Conservation (phyloP, 2,888 invertebrate species). For the Trachelus troglodyta region DNA sequence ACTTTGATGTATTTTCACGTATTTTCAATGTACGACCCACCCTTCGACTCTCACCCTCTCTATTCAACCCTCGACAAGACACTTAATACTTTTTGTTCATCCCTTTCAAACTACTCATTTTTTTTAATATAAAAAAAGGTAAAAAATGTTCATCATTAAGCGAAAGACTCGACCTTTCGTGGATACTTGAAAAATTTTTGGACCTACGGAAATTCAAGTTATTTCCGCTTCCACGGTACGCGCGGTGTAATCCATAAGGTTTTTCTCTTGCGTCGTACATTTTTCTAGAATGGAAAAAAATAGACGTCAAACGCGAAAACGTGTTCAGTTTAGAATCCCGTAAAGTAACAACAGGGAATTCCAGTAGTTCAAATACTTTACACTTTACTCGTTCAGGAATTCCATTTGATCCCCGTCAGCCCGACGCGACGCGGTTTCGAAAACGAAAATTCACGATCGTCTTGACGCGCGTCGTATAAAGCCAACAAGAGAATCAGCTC, state of each 20-base stretch:
- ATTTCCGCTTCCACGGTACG: not conserved
- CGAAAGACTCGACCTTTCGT: not conserved
- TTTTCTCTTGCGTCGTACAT: not conserved
- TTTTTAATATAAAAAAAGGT: not conserved
- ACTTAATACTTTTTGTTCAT: not conserved
- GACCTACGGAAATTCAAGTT: not conserved
- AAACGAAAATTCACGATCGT: not conserved
- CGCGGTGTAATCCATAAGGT: not conserved
- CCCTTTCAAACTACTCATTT: not conserved
- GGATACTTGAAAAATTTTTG: not conserved
- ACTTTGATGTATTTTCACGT: not conserved
- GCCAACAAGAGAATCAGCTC: not conserved
- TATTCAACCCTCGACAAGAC: too few relatives aligned
- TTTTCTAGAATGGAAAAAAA: not conserved
- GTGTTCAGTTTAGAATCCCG: not conserved
- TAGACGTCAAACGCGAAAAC: not conserved
- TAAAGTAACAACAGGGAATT: not conserved
- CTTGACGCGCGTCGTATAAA: not conserved
- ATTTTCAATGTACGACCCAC: not conserved
- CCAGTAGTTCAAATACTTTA: not conserved
- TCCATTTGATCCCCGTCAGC: not conserved
- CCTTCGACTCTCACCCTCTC: too few relatives aligned
- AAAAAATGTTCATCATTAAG: not conserved
- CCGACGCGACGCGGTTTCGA: not conserved
- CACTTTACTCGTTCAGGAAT: not conserved